Evolutionary conservation across 53 echinoderm and acorn worm genomes (phyloP).

Genomic region (Holothuria scabra): DNA sequence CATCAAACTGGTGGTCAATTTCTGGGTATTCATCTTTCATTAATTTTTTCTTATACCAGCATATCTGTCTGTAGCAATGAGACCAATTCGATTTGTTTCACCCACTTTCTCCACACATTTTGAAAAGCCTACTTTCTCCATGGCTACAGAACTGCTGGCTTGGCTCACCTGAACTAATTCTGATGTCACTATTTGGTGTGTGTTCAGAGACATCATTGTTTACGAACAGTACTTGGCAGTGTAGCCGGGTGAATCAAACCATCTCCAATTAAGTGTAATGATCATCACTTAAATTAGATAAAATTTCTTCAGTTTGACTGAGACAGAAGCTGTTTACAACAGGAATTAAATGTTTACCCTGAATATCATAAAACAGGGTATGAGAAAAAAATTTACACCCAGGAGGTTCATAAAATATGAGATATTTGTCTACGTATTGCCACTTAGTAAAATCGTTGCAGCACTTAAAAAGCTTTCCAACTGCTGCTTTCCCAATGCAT

Average conservation of each 20-base stretch:
- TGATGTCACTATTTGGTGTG: slow-evolving; percentile 7
- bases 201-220: slow-evolving; percentile 15
- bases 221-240: slow-evolving; percentile 53
- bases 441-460: background rate
- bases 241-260: slow-evolving; percentile 28
- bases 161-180: slow-evolving; percentile 41
- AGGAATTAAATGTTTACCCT: background rate
- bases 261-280: slow-evolving; percentile 40
- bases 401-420: background rate
- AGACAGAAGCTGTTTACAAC: background rate
- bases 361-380: background rate
- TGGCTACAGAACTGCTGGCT: slow-evolving; percentile 38
- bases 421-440: slow-evolving; percentile 3
- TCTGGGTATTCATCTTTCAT: slow-evolving; percentile 35
- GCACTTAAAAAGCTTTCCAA: background rate
- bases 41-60: slow-evolving; percentile 32
- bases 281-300: background rate
- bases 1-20: slow-evolving; percentile 54
- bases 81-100: background rate
- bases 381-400: slow-evolving; percentile 3
- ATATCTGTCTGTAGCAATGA: slow-evolving; percentile 52
- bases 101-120: slow-evolving; percentile 15
- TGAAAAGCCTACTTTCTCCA: slow-evolving; percentile 53
- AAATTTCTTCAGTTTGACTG: too few species aligned
- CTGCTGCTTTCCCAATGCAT: too few species aligned